Percentiles rank a stretch among this genome's conserved stretches.
Evolutionary conservation across 2,888 invertebrate genomes (phyloP).

Genomic region (Sussaba pulchella): DNA sequence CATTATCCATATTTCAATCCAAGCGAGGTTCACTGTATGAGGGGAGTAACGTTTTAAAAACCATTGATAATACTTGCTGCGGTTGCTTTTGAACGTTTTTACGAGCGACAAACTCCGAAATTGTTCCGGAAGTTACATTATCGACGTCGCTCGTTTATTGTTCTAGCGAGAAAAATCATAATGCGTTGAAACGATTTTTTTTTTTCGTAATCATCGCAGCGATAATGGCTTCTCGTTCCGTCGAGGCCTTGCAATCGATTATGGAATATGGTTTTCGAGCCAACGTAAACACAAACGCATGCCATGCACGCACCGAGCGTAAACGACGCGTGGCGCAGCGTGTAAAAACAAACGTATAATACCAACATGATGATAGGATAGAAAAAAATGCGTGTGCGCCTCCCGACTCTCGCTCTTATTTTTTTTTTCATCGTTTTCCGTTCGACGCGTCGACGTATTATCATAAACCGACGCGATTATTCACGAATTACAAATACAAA

Average conservation of each 20-base stretch:
- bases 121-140: conserved; percentile 8
- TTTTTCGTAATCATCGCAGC: conserved; percentile 24
- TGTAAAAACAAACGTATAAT: conserved; percentile 69
- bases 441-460: conserved; percentile 59
- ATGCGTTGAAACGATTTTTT: conserved; percentile 51
- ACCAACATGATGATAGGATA: conserved; percentile 65
- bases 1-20: background rate
- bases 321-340: conserved; percentile 66
- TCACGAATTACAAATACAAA: conserved; percentile 64
- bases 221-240: conserved; percentile 6
- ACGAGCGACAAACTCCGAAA: conserved; percentile 15
- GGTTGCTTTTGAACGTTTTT: background rate
- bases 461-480: conserved; percentile 52
- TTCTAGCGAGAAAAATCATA: conserved; percentile 59
- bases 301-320: conserved; percentile 50
- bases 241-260: conserved; percentile 58
- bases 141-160: conserved; percentile 52
- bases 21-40: background rate
- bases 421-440: background rate
- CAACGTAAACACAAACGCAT: conserved; percentile 58
- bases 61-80: too few relatives aligned
- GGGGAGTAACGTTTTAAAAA: background rate
- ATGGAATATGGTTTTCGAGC: conserved; percentile 48
- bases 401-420: conserved; percentile 16
- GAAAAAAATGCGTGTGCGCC: conserved; percentile 65